Conservation (phyloP, 2,113 vertebrate genomes). For the Amphilophus citrinellus region DNA sequence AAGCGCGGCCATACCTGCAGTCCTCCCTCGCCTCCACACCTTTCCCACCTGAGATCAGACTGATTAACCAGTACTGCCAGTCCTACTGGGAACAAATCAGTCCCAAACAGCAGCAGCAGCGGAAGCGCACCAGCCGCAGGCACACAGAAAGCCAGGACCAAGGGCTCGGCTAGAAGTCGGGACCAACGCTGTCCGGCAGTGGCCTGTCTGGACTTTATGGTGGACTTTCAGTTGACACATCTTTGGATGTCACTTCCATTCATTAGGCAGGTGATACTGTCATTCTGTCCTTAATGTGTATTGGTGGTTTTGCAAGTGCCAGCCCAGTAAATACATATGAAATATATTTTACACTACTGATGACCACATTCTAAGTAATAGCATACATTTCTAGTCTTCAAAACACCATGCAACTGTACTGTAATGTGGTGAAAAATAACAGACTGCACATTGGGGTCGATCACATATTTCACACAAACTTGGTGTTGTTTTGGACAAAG, state of each 20-base stretch:
- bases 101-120: slow-evolving; percentile 70
- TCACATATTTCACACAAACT: slow-evolving; percentile 21
- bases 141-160: slow-evolving; percentile 80
- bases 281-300: slow-evolving; percentile 47
- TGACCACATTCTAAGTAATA: slow-evolving; percentile 35
- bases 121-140: slow-evolving; percentile 78
- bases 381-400: not conserved
- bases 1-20: slow-evolving; percentile 22
- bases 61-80: slow-evolving; percentile 85
- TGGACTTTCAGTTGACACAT: slow-evolving; percentile 60
- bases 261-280: slow-evolving; percentile 33
- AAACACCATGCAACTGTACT: slow-evolving; percentile 7
- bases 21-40: slow-evolving; percentile 50
- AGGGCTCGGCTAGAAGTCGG: slow-evolving; percentile 72
- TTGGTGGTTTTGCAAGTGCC: slow-evolving; percentile 46
- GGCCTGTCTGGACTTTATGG: slow-evolving; percentile 58
- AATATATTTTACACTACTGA: slow-evolving; percentile 43
- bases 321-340: slow-evolving; percentile 24
- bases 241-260: slow-evolving; percentile 48
- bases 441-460: not conserved
- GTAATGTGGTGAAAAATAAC: not conserved
- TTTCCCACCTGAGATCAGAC: slow-evolving; percentile 76
- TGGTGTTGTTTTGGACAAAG: slow-evolving; percentile 10
- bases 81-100: slow-evolving; percentile 81
- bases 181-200: not conserved